phyloP scores from a whole-genome alignment of 2,797 vertebrate species.

The Mallotus villosus region DNA sequence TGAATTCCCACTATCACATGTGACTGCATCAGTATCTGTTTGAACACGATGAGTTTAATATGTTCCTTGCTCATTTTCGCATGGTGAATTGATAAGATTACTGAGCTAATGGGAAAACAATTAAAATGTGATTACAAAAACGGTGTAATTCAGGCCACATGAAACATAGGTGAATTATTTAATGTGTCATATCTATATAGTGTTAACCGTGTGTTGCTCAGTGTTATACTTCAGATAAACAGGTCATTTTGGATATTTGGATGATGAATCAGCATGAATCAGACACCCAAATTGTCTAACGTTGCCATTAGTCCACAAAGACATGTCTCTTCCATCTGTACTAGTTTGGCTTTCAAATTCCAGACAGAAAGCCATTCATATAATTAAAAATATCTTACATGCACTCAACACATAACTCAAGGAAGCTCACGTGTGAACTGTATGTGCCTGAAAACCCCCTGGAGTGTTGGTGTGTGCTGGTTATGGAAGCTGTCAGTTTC shows the following conservation, averaged over 20 bases:
- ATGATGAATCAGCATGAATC: no score
- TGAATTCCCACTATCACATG: conserved; percentile 16
- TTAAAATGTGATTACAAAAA: not conserved
- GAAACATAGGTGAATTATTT: no score
- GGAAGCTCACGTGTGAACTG: not conserved
- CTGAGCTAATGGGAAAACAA: not conserved
- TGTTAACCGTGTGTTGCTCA: no score
- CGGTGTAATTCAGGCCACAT: not conserved
- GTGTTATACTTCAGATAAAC: no score
- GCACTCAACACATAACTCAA: not conserved
- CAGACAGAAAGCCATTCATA: no score
- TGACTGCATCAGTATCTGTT: conserved; percentile 8
- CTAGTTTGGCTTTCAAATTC: no score
- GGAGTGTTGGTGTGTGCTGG: not conserved
- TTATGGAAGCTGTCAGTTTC: not conserved
- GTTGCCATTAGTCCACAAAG: no score
- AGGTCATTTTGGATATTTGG: no score
- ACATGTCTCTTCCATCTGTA: no score
- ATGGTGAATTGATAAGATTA: not conserved
- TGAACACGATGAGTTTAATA: not conserved
- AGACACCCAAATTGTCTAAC: no score
- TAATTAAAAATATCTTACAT: no score
- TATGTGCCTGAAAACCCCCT: not conserved
- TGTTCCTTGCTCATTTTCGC: not conserved
- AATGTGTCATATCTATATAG: no score